These are phyloP conservation scores for Dromius quadrimaculatus DNA, from an alignment of 2,888 invertebrate genomes.

Conservation along the genomic window DNA sequence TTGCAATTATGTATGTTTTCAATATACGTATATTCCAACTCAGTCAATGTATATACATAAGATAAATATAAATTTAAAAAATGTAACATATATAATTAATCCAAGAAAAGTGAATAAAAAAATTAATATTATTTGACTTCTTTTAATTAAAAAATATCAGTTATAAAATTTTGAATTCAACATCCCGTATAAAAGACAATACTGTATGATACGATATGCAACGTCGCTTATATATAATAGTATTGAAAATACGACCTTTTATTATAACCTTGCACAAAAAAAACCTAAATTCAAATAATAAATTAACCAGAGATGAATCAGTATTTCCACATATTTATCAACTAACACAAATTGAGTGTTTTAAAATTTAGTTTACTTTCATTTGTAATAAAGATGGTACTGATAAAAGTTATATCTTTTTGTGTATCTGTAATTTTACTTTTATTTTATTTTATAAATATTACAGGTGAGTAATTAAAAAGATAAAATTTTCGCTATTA, in stretches of 20 bases:
- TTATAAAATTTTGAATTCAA: no score
- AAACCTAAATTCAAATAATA: conserved; percentile 26
- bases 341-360: neutral
- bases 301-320: conserved; percentile 10
- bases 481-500: conserved; percentile 13
- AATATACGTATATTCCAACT: no score
- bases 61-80: no score
- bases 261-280: conserved; percentile 11
- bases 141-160: no score
- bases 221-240: conserved; percentile 18
- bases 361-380: neutral
- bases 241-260: conserved; percentile 29
- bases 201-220: conserved; percentile 26
- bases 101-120: no score
- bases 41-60: no score
- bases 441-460: neutral
- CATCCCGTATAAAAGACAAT: no score
- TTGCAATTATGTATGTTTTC: no score
- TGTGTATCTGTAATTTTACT: neutral
- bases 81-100: no score
- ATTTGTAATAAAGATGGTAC: no score
- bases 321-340: conserved; percentile 18
- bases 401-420: conserved; percentile 1
- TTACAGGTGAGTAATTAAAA: no score
- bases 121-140: no score